Evolutionary conservation across 2,888 invertebrate genomes (phyloP).

Genomic region (Xestia ashworthii): DNA sequence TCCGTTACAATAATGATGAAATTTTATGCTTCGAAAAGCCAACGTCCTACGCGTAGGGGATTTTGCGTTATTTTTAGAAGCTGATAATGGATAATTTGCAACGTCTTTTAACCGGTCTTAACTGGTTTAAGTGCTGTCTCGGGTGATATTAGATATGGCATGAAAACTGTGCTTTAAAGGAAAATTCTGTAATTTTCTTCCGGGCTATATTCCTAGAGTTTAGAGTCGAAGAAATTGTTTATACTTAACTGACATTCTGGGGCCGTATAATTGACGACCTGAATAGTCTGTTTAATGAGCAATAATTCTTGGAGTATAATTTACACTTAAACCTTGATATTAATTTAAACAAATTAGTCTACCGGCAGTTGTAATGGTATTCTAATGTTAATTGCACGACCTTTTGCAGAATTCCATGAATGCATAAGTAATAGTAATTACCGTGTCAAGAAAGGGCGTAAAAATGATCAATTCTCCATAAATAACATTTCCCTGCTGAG

Average conservation of each 20-base stretch:
- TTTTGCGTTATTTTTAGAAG: constrained; percentile 58
- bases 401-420: constrained; percentile 56
- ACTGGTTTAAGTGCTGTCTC: constrained; percentile 44
- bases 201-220: background rate
- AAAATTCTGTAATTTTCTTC: constrained; percentile 31
- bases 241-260: background rate
- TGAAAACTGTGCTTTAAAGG: constrained; percentile 48
- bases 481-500: constrained; percentile 41
- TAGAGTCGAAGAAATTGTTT: constrained; percentile 3
- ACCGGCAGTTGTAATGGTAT: constrained; percentile 24
- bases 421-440: constrained; percentile 64
- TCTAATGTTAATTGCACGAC: constrained; percentile 55
- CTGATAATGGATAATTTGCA: constrained; percentile 60
- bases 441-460: constrained; percentile 68
- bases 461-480: constrained; percentile 63
- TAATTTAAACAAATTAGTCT: constrained; percentile 33
- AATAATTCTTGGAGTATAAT: constrained; percentile 1
- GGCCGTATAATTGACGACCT: background rate
- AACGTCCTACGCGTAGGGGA: constrained; percentile 39
- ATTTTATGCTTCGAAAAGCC: constrained; percentile 45
- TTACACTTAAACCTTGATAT: background rate
- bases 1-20: constrained; percentile 63
- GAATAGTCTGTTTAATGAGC: background rate
- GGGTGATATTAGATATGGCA: constrained; percentile 39
- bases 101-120: constrained; percentile 56